Conservation (phyloP, 2,113 vertebrate genomes). For the Eurystomus gularis region DNA sequence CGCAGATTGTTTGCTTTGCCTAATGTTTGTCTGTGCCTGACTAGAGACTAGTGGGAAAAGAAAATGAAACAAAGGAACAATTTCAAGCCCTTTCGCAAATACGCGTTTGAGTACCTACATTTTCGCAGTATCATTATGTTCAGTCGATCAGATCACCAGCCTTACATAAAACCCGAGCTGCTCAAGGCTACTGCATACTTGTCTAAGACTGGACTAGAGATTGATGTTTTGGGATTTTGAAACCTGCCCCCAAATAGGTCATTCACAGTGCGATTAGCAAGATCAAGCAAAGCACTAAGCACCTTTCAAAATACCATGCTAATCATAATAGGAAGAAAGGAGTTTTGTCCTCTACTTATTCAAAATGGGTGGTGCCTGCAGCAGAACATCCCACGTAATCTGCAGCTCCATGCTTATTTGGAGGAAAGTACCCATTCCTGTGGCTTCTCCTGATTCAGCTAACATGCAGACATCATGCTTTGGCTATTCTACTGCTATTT, state of each 20-base stretch:
- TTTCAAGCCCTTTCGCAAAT: background rate
- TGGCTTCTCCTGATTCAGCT: background rate
- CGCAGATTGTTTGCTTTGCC: conserved; percentile 18
- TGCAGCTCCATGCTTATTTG: background rate
- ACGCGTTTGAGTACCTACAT: background rate
- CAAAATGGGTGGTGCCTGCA: background rate
- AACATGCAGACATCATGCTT: background rate
- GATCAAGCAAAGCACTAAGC: background rate
- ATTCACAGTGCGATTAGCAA: background rate
- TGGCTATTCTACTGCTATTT: background rate
- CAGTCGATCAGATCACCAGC: background rate
- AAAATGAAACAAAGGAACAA: conserved; percentile 46
- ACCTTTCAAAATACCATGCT: background rate
- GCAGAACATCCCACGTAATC: background rate
- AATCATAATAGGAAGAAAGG: background rate
- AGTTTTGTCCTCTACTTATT: background rate
- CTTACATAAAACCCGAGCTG: background rate
- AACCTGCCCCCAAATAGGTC: background rate
- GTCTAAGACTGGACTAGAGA: background rate
- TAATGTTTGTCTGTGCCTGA: conserved; percentile 22
- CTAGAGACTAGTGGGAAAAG: background rate
- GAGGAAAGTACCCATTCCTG: background rate
- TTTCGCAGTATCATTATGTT: background rate
- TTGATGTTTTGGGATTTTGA: background rate
- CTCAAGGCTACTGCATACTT: background rate